Evolutionary conservation across 2,797 vertebrate species (phyloP), one percentile per base, ranked within the genome.

Genomic region (Hypotaenidia okinawae): DNA sequence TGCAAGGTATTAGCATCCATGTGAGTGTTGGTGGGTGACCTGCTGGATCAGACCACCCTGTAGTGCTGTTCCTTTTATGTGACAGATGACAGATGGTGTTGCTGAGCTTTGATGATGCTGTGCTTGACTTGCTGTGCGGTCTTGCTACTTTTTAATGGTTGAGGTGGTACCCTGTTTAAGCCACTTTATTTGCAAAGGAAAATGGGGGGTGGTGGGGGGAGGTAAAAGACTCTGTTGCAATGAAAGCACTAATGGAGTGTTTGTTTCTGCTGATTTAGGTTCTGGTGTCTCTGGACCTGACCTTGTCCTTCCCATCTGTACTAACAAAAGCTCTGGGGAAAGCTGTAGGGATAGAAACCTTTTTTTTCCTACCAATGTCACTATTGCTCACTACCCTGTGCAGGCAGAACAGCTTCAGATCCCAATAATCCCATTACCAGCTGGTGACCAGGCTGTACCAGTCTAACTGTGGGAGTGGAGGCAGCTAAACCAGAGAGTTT

Each of bases 201-300:
- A 85, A 68, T 43, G 45, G 49, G 45, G 45, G 11, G 19, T n/a
- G n/a, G n/a, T n/a, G 21, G 69, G 75, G 61, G 3, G 66, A 89
- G 79, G 43, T 58, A 33, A 64, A 59, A 92, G n/a, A 10, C 7
- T 10, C 33, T 51, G 47, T 72, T 89, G 41, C 57, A n/a, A n/a
- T 77, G 41, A 59, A 61, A 79, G 41, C 83, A 23, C 80, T 88
- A 88, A 95, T 74, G 74, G 58, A 95, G 89, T 39, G 37, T 95
- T 92, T 92, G 61, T 95, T 95, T 92, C 78, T 93, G 78, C 90
- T 92, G 84, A 79, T 94, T 93, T 94, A 95, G 90, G 67, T 89
- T 94, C 63, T 95, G 74, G 63, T 90, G 63, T 90, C 67, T 93
- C 83, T 95, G 90, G 87, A 93, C 72, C 80, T 90, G 92, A 74